Base-by-base conservation (phyloP, 2,888 invertebrate genomes). In the Melinaea menophilus region DNA sequence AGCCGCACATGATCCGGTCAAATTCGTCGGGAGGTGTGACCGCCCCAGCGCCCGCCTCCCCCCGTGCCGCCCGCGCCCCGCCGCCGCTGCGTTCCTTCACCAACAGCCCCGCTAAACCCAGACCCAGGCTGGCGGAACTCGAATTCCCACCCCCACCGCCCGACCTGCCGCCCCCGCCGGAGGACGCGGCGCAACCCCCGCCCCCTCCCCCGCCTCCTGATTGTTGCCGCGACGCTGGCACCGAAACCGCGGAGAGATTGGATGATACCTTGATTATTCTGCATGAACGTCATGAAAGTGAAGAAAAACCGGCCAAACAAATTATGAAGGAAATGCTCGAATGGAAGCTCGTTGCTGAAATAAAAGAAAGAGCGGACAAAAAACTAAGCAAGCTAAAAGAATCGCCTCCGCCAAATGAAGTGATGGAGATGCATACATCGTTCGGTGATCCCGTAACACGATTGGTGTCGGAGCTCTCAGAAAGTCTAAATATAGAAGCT, bases 71-170 rank as follows among this genome's bases (percentile, higher is more conserved):
- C 75, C 86, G 64, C 74, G 82, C 74, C 73, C 71, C 80, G 1
- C 79, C 80, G 13, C 73, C 80, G 55, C 91, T 93, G n/a, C 89
- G 93, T 69, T 93, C 93, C 65, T 86, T 93, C 72, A 71, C 94
- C 81, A 93, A 93, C 63, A 95, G 94, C 79, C 95, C 95, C 5
- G 95, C 94, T 63, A 93, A 93, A 55, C 91, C 94, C 2, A 94
- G 95, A 67, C 96, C 96, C 0, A 93, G 94, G 0, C 85, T 96
- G 65, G 95, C 96, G 3, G 96, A 97, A 79, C 90, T 97, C 41
- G 97, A 97, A 81, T 97, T 97, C 85, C 97, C 97, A 0, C 97
- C 97, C 22, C 97, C 96, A 0, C 96, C 96, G 0, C 91, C 94
- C 4, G 95, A 95, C 75, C 85, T 95, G 59, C 95, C 95, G 2